Evolutionary conservation across 2,797 vertebrate genomes (phyloP).

Genomic region (Coendou prehensilis): DNA sequence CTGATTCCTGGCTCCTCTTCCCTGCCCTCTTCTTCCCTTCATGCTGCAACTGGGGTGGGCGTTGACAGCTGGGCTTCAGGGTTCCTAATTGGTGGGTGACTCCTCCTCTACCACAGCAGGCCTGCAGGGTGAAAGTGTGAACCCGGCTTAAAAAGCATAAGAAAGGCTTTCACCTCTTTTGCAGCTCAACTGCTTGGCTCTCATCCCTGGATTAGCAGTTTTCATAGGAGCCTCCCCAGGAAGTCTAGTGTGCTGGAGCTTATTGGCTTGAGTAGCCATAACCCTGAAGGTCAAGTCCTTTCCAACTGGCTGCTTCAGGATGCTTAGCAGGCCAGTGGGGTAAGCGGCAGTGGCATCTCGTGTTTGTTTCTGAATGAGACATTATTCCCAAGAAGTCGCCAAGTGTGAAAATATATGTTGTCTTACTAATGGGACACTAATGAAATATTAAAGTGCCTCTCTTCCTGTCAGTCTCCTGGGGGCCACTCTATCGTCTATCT

Average conservation of each 20-base stretch:
- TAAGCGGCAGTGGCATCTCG: not conserved
- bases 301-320: slow-evolving; percentile 46
- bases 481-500: slow-evolving; percentile 6
- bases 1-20: not conserved
- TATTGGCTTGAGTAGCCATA: not conserved
- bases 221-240: not conserved
- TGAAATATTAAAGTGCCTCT: slow-evolving; percentile 68
- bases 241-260: not conserved
- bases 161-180: not conserved
- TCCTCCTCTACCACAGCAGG: not conserved
- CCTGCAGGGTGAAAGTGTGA: not conserved
- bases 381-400: slow-evolving; percentile 71
- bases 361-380: slow-evolving; percentile 62
- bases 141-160: not conserved
- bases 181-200: not conserved
- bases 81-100: not conserved
- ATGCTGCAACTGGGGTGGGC: not conserved
- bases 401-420: slow-evolving; percentile 69
- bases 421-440: slow-evolving; percentile 75
- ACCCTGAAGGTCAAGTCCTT: slow-evolving; percentile 61
- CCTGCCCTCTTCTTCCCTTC: not conserved
- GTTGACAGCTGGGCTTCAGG: not conserved
- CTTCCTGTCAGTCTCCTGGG: slow-evolving; percentile 39
- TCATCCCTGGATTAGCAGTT: not conserved
- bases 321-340: not conserved